Evolutionary conservation across 2,888 invertebrate species (phyloP), one percentile per base, ranked within the genome.

Genomic region (Drosophila setosimentum): DNA sequence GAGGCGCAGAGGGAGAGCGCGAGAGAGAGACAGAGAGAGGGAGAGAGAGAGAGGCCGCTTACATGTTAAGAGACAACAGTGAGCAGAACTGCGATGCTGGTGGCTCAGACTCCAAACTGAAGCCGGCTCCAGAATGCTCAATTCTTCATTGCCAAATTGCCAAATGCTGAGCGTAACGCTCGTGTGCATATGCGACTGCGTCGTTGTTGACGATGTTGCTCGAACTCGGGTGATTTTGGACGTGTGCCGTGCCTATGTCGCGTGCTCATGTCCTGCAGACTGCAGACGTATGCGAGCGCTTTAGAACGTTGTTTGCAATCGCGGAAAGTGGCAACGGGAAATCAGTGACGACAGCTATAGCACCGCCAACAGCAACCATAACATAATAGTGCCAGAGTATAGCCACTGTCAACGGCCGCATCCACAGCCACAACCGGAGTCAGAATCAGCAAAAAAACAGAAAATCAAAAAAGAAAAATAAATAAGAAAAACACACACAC

Each of bases 231-330:
- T 27, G 24, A 61, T 58, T 72, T 65, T 58, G 60, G 63, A 73
- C 73, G 80, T 73, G 51, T 49, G 73, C 59, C 57, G 51, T 57
- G 68, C 54, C 70, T 55, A 71, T 53, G 77, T 77, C 69, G 77
- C 72, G 62, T 78, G 80, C 70, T 60, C 68, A 66, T 76, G 81
- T 76, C 76, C 81, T 81, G 78, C 86, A 87, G 80, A 80, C 75
- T 79, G 76, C 88, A 86, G 82, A 86, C 86, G 88, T 86, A 83
- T 83, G 82, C 83, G 86, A 87, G 82, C 82, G 83, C 82, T 83
- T 86, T 80, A 86, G 83, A 88, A 88, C 83, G 86, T 80, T 82
- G 86, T 86, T 88, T 86, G 83, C 83, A 82, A 88, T 74, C 83
- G 80, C 88, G 86, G 83, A 88, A 88, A 82, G 88, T 84, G 85